These are phyloP conservation scores for Arctopsyche grandis DNA, from an alignment of 1,140 invertebrate species.

Conservation along the genomic window DNA sequence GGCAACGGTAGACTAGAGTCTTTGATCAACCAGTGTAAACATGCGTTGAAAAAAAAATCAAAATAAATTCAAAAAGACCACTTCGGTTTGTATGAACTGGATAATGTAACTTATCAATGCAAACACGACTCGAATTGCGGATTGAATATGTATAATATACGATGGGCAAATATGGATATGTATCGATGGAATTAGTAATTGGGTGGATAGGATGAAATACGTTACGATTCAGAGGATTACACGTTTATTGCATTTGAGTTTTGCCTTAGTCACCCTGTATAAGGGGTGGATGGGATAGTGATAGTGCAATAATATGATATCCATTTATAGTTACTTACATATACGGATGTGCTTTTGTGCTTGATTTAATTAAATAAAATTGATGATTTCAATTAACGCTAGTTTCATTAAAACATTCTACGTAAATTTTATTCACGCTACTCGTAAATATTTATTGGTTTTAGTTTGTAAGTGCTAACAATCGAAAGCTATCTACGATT, in stretches of 20 bases:
- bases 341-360: too few relatives aligned
- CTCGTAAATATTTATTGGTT: too few relatives aligned
- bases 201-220: constrained; percentile 36
- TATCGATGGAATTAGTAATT: constrained; percentile 16
- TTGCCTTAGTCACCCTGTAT: too few relatives aligned
- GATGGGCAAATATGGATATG: neutral
- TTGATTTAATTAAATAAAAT: too few relatives aligned
- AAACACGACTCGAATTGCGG: neutral
- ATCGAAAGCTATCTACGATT: too few relatives aligned
- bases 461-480: too few relatives aligned
- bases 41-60: neutral
- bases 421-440: too few relatives aligned
- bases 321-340: too few relatives aligned
- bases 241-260: constrained; percentile 53
- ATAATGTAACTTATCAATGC: neutral
- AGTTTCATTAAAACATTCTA: too few relatives aligned
- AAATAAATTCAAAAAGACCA: neutral
- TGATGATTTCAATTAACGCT: too few relatives aligned
- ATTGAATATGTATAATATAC: neutral
- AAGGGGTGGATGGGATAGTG: neutral
- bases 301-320: too few relatives aligned
- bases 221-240: constrained; percentile 52
- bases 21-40: constrained; percentile 47
- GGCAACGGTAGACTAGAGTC: constrained; percentile 33
- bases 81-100: neutral